phyloP scores from a whole-genome alignment of 2,888 invertebrate genomes.

The Lobophora halterata region DNA sequence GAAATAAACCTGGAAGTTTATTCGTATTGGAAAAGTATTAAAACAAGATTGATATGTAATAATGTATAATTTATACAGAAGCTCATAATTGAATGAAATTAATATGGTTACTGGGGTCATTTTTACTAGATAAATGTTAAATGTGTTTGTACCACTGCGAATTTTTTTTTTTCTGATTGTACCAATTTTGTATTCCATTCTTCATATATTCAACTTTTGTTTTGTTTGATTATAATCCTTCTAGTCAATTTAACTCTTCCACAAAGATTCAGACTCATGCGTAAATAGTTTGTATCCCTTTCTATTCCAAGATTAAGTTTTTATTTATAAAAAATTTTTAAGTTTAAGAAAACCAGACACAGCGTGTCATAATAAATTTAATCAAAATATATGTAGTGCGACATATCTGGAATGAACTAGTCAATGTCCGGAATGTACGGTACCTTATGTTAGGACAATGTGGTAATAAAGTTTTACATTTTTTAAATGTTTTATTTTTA shows the following conservation, averaged over 20 bases:
- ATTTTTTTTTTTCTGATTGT: too few relatives aligned
- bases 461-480: constrained; percentile 73
- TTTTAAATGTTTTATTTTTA: constrained; percentile 40
- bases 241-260: constrained; percentile 10
- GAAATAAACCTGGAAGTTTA: too few relatives aligned
- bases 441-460: constrained; percentile 44
- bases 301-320: too few relatives aligned
- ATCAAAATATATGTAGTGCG: constrained; percentile 27
- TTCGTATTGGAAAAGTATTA: too few relatives aligned
- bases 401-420: constrained; percentile 65
- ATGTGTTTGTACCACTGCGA: too few relatives aligned
- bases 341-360: background rate
- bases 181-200: too few relatives aligned
- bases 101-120: constrained; percentile 12
- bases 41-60: too few relatives aligned
- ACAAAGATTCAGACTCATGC: too few relatives aligned
- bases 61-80: constrained; percentile 3
- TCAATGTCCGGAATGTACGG: constrained; percentile 58
- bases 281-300: too few relatives aligned
- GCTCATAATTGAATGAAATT: constrained; percentile 1
- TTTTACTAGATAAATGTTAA: too few relatives aligned
- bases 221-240: constrained; percentile 4
- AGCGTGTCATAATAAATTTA: background rate
- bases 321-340: too few relatives aligned
- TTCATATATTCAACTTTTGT: too few relatives aligned